These are phyloP conservation scores for Calephelis virginiensis DNA, from an alignment of 1,140 invertebrate genomes.

Conservation along the genomic window DNA sequence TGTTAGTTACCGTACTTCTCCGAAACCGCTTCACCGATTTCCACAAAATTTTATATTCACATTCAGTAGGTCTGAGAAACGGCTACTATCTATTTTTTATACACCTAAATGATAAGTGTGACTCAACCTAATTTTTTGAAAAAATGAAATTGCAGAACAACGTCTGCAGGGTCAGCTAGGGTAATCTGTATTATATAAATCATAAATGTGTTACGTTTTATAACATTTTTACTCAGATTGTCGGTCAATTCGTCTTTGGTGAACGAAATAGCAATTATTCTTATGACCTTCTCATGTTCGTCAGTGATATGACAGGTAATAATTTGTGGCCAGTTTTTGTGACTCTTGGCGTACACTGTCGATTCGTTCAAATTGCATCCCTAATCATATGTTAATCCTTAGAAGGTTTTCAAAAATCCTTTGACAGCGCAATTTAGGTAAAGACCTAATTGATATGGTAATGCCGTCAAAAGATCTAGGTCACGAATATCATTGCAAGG, in stretches of 20 bases:
- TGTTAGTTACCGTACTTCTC: no score
- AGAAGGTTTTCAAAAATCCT: slow-evolving; percentile 34
- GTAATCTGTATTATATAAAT: no score
- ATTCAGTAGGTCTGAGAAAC: no score
- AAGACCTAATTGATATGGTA: slow-evolving; percentile 43
- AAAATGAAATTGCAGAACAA: no score
- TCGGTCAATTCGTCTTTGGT: slow-evolving; percentile 6
- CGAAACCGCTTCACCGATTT: no score
- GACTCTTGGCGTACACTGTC: slow-evolving; percentile 27
- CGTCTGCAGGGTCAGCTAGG: no score
- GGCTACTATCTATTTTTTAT: no score
- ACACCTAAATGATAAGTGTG: no score
- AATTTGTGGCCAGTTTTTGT: slow-evolving; percentile 55
- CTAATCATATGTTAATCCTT: slow-evolving; percentile 38
- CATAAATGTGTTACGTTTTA: no score
- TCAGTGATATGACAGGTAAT: slow-evolving; percentile 71
- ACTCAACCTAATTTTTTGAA: no score
- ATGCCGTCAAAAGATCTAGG: slow-evolving; percentile 62
- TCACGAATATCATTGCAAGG: slow-evolving; percentile 65
- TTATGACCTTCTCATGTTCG: slow-evolving; percentile 64
- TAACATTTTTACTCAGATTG: neutral
- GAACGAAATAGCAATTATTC: slow-evolving; percentile 19
- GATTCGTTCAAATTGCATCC: slow-evolving; percentile 38
- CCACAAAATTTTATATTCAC: no score
- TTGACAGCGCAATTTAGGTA: slow-evolving; percentile 36